Evolutionary conservation across 1,140 invertebrate genomes (phyloP).

Genomic region (Atta cephalotes): DNA sequence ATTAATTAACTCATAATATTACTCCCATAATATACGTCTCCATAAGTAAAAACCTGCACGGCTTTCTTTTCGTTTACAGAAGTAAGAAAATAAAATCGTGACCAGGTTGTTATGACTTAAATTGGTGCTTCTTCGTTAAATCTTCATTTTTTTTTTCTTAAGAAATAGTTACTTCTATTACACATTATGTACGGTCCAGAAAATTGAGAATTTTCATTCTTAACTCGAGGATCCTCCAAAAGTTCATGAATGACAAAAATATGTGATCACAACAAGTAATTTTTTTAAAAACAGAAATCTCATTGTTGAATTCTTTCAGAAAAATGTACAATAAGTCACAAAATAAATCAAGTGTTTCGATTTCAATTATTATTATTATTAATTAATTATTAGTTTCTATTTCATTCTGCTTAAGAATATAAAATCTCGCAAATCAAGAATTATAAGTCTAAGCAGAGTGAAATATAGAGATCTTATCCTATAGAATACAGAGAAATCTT

Average conservation of each 20-base stretch:
- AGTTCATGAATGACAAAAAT: background rate
- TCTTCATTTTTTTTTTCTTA: slow-evolving; percentile 14
- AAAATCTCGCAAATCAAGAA: background rate
- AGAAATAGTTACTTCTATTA: background rate
- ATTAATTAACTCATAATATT: slow-evolving; percentile 28
- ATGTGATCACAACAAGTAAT: background rate
- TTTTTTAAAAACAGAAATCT: background rate
- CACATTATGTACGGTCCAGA: background rate
- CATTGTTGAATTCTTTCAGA: background rate
- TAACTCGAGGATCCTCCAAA: background rate
- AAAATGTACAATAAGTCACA: background rate
- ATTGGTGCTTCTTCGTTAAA: slow-evolving; percentile 5
- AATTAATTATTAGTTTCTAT: slow-evolving; percentile 2
- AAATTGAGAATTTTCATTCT: background rate
- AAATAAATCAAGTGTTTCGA: background rate
- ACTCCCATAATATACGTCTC: background rate
- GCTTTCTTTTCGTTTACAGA: background rate
- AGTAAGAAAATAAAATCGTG: slow-evolving; percentile 29
- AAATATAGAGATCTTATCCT: slow-evolving; percentile 27
- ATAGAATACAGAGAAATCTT: background rate
- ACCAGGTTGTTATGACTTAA: slow-evolving; percentile 29
- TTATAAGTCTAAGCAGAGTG: background rate
- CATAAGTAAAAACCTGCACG: slow-evolving; percentile 3
- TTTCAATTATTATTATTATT: background rate
- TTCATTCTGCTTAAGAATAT: background rate